A percentile compares a stretch with the other conserved stretches of the same genome.
These are phyloP conservation scores for Diloba caeruleocephala DNA, from an alignment of 2,888 invertebrate genomes.

Conservation along the genomic window DNA sequence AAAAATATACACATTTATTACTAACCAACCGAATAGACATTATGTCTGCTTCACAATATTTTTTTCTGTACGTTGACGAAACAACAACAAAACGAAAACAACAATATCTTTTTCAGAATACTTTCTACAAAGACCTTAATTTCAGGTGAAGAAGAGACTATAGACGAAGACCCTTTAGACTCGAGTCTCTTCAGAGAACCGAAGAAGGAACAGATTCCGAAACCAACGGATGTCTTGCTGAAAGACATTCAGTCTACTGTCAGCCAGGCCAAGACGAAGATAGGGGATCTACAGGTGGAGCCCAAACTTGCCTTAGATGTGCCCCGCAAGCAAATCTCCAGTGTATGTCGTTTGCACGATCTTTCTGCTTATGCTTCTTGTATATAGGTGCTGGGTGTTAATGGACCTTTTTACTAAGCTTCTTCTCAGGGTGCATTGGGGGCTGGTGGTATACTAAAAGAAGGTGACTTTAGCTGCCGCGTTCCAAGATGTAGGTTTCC, in stretches of 20 bases:
- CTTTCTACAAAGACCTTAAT: neutral
- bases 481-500: too few species aligned
- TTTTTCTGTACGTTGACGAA: too few species aligned
- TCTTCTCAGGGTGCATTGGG: too few species aligned
- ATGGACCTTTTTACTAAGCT: neutral
- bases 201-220: conserved; percentile 74
- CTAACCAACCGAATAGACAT: too few species aligned
- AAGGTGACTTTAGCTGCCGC: too few species aligned
- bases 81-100: too few species aligned
- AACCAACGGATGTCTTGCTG: conserved; percentile 75
- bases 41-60: too few species aligned
- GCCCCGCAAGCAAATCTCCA: conserved; percentile 71
- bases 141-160: conserved; percentile 81
- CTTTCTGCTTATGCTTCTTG: conserved; percentile 69
- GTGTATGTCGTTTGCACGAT: conserved; percentile 84
- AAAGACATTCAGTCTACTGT: conserved; percentile 89
- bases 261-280: conserved; percentile 89
- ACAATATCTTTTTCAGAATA: too few species aligned
- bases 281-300: conserved; percentile 90
- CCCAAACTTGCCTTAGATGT: conserved; percentile 75
- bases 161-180: conserved; percentile 70
- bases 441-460: too few species aligned
- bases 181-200: conserved; percentile 56
- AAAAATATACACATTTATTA: too few species aligned
- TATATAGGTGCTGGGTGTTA: conserved; percentile 29